A percentile compares a stretch with the other conserved stretches of the same genome.
These are phyloP conservation scores for Callipepla californica DNA, from an alignment of 2,113 vertebrate genomes.

Conservation along the genomic window DNA sequence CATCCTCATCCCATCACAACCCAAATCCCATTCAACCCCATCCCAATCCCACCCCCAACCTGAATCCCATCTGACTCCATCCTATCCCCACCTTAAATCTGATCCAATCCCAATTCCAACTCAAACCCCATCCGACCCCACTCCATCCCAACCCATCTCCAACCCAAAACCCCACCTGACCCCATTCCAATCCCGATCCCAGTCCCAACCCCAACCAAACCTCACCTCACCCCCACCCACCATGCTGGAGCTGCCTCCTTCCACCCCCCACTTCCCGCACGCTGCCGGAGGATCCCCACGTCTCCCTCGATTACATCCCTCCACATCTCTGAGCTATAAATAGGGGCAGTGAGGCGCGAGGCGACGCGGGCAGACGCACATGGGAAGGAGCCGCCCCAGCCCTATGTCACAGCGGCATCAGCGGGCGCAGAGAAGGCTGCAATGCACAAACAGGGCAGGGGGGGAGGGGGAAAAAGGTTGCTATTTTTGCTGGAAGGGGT, in stretches of 20 bases:
- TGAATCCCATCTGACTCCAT: too few species aligned
- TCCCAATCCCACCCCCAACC: too few species aligned
- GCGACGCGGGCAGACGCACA: not conserved
- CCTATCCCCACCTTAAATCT: too few species aligned
- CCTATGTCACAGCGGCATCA: too few species aligned
- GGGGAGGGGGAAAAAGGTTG: not conserved
- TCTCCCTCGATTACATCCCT: not conserved
- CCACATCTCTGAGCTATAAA: not conserved
- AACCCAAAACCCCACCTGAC: too few species aligned
- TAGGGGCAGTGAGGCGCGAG: not conserved
- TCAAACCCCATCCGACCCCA: too few species aligned
- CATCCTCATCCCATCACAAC: too few species aligned
- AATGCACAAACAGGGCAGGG: not conserved
- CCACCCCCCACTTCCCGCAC: not conserved
- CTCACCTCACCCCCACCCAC: not conserved
- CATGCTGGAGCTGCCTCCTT: not conserved
- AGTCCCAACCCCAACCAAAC: not conserved
- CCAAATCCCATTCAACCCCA: too few species aligned
- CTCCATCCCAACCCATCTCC: not conserved
- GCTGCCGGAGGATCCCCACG: not conserved
- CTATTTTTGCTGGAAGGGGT: not conserved
- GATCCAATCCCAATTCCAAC: not conserved
- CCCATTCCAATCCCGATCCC: too few species aligned
- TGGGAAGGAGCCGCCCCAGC: not conserved
- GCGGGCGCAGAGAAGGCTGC: not conserved